These are phyloP conservation scores for Taxidea taxus DNA, from an alignment of 2,113 vertebrate species.

Conservation along the genomic window DNA sequence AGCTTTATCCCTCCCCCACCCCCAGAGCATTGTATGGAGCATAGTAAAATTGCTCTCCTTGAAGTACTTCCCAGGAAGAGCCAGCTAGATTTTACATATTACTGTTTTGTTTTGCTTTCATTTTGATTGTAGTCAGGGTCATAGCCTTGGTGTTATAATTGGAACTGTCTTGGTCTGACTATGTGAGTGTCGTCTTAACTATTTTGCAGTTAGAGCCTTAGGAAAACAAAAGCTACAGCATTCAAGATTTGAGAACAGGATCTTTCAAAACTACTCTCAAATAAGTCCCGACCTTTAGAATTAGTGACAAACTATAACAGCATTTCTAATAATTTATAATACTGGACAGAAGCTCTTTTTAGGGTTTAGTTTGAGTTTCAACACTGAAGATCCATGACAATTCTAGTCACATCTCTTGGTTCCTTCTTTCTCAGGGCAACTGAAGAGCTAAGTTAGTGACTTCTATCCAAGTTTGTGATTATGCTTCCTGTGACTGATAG, in stretches of 20 bases:
- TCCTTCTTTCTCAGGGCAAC: neutral
- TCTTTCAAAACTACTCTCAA: neutral
- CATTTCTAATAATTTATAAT: neutral
- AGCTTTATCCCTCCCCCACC: neutral
- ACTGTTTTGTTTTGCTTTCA: neutral
- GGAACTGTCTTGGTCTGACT: neutral
- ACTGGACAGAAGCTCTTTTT: neutral
- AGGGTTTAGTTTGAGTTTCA: neutral
- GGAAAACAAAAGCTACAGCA: neutral
- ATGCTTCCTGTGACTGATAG: conserved; percentile 20
- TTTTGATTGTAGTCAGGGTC: neutral
- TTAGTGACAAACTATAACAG: neutral
- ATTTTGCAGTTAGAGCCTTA: neutral
- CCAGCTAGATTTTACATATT: neutral
- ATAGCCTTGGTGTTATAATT: neutral
- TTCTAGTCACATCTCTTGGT: neutral
- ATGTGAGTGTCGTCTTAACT: neutral
- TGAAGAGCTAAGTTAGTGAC: neutral
- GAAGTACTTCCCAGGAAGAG: neutral
- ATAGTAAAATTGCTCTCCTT: neutral
- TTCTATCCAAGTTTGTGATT: neutral
- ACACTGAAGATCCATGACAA: neutral
- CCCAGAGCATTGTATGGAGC: too few species aligned
- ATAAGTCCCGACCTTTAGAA: neutral
- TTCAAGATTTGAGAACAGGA: neutral